Evolutionary conservation across 1,140 invertebrate species (phyloP).

Genomic region (Bursaphelenchus mucronatus): DNA sequence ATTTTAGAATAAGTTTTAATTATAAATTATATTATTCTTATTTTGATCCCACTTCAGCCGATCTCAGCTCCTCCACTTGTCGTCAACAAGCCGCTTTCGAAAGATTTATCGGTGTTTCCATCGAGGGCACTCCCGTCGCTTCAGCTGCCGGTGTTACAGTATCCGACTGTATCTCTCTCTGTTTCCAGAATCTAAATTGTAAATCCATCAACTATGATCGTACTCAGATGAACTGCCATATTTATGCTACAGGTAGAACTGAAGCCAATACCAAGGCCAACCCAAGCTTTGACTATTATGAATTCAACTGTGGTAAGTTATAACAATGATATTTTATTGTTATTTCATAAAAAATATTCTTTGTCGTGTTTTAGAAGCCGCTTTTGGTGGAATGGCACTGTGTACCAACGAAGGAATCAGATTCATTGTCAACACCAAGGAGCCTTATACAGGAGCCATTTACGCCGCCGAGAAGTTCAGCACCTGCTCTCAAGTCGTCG

Average conservation of each 20-base stretch:
- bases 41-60: slow-evolving; percentile 43
- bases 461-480: slow-evolving; percentile 60
- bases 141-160: slow-evolving; percentile 59
- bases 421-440: slow-evolving; percentile 61
- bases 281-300: slow-evolving; percentile 59
- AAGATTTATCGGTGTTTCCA: slow-evolving; percentile 57
- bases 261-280: slow-evolving; percentile 59
- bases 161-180: slow-evolving; percentile 60
- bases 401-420: slow-evolving; percentile 61
- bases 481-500: slow-evolving; percentile 58
- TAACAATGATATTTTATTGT: slow-evolving; percentile 13
- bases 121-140: slow-evolving; percentile 58
- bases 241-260: slow-evolving; percentile 55
- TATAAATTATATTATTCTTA: background rate
- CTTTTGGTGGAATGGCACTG: slow-evolving; percentile 60
- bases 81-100: slow-evolving; percentile 61
- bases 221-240: slow-evolving; percentile 58
- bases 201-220: slow-evolving; percentile 61
- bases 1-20: too few species aligned
- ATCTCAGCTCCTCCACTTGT: slow-evolving; percentile 58
- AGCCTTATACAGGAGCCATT: slow-evolving; percentile 60
- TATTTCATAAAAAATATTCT: background rate
- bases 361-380: slow-evolving; percentile 53
- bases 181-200: slow-evolving; percentile 61
- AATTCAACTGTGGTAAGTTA: slow-evolving; percentile 59